Evolutionary conservation across 1,140 invertebrate genomes (phyloP).

Genomic region (Platyura marginata): DNA sequence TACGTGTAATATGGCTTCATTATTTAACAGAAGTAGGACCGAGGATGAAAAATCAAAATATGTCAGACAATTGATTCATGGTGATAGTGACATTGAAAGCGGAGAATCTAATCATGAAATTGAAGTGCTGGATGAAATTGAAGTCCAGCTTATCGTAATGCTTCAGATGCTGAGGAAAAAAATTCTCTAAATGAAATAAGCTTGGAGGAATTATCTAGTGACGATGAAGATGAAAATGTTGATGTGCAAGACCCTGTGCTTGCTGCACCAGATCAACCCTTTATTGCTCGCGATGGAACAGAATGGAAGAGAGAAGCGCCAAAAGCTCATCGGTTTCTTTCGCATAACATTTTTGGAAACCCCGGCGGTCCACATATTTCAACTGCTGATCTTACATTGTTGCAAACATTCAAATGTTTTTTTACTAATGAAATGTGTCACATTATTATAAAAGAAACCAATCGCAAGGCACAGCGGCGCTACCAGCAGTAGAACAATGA

Average conservation of each 20-base stretch:
- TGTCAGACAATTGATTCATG: too few relatives aligned
- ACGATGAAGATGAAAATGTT: background rate
- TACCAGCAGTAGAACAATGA: background rate
- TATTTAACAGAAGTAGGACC: too few relatives aligned
- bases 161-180: too few relatives aligned
- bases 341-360: background rate
- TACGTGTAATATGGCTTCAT: too few relatives aligned
- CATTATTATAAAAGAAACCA: background rate
- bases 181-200: too few relatives aligned
- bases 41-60: too few relatives aligned
- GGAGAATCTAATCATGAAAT: too few relatives aligned
- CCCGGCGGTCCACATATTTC: background rate
- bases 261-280: background rate
- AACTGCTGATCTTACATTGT: background rate
- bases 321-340: background rate
- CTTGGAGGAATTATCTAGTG: background rate
- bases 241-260: background rate
- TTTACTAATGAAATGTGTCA: background rate
- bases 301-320: background rate
- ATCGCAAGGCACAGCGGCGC: background rate
- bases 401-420: background rate
- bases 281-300: background rate
- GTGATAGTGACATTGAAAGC: too few relatives aligned
- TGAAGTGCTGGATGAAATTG: too few relatives aligned
- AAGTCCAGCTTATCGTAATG: too few relatives aligned